These are phyloP conservation scores for Phengaris arion DNA, from an alignment of 2,888 invertebrate genomes.

Conservation along the genomic window DNA sequence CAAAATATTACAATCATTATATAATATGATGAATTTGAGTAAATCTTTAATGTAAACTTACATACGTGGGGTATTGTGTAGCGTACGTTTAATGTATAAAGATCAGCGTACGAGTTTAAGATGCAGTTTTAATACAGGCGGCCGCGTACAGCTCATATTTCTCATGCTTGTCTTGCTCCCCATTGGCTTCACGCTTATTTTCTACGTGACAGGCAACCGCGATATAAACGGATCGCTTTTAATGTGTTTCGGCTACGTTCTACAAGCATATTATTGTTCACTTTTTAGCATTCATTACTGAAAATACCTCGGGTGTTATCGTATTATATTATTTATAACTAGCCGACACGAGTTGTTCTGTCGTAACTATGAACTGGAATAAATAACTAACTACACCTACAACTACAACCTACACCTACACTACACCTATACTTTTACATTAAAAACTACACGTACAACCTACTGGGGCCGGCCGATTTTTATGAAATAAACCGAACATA, in stretches of 20 bases:
- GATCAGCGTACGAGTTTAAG: slow-evolving; percentile 46
- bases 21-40: no score
- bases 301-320: not conserved
- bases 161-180: slow-evolving; percentile 63
- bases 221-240: slow-evolving; percentile 53
- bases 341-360: no score
- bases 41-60: not conserved
- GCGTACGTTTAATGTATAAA: slow-evolving; percentile 33
- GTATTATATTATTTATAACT: no score
- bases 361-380: no score
- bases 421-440: no score
- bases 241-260: slow-evolving; percentile 47
- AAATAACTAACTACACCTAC: no score
- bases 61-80: slow-evolving; percentile 25
- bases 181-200: slow-evolving; percentile 66
- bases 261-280: not conserved
- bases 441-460: no score
- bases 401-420: no score
- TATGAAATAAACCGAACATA: no score
- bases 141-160: slow-evolving; percentile 59
- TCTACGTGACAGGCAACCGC: slow-evolving; percentile 64
- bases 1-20: not conserved
- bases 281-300: not conserved
- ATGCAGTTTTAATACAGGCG: slow-evolving; percentile 64
- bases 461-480: no score